A percentile compares a stretch with the other conserved stretches of the same genome.
phyloP scores from a whole-genome alignment of 2,113 vertebrate genomes.

The Ictidomys tridecemlineatus region DNA sequence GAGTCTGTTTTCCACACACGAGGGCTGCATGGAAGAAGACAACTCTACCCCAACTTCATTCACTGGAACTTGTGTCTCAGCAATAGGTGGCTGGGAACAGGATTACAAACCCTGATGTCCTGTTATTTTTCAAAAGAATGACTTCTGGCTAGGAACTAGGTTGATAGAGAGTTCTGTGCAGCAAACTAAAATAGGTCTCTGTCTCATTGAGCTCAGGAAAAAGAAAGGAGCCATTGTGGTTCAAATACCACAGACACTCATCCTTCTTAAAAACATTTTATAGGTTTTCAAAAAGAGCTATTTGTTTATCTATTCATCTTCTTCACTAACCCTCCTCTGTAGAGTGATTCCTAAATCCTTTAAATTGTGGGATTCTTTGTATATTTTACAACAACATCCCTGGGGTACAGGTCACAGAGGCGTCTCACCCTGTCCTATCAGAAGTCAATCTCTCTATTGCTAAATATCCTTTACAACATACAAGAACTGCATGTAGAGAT shows the following conservation, averaged over 20 bases:
- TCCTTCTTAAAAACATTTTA: not conserved
- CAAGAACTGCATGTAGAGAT: not conserved
- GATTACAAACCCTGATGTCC: not conserved
- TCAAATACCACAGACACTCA: not conserved
- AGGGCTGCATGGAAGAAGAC: not conserved
- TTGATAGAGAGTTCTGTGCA: not conserved
- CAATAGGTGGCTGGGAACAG: not conserved
- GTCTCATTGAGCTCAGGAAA: not conserved
- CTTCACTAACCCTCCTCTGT: not conserved
- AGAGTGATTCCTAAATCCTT: not conserved
- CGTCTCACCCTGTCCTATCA: not conserved
- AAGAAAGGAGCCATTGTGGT: not conserved
- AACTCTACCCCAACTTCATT: not conserved
- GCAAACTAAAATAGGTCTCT: not conserved
- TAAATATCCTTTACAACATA: not conserved
- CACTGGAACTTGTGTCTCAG: not conserved
- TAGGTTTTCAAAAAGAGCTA: not conserved
- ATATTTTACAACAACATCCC: not conserved
- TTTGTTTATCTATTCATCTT: not conserved
- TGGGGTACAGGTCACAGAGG: not conserved
- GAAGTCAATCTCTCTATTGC: not conserved
- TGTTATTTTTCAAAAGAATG: not conserved
- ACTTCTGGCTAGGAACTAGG: not conserved
- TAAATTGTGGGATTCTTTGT: not conserved
- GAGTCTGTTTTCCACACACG: not conserved